A percentile compares a stretch with the other conserved stretches of the same genome.
These are phyloP conservation scores for Lepisosteus osseus DNA, from an alignment of 2,113 vertebrate species.

Conservation along the genomic window DNA sequence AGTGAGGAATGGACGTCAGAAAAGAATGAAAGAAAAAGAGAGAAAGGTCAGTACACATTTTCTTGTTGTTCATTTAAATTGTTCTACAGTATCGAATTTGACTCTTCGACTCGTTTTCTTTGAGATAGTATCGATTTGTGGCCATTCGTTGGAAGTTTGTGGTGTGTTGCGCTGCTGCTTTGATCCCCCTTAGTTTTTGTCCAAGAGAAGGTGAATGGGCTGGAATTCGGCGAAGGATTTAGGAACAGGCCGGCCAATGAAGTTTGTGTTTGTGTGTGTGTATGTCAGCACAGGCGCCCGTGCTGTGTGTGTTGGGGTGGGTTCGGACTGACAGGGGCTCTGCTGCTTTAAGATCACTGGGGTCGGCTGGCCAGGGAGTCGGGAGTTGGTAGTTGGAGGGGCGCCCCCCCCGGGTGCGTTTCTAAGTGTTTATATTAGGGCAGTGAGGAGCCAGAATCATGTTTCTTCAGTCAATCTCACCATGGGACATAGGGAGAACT, in stretches of 20 bases:
- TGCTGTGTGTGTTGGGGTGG: slow-evolving; percentile 4
- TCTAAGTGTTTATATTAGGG: slow-evolving; percentile 12
- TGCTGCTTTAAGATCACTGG: slow-evolving; percentile 4
- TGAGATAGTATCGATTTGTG: slow-evolving; percentile 64
- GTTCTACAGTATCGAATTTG: slow-evolving; percentile 9
- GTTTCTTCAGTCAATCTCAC: slow-evolving; percentile 12
- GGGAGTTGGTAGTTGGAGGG: background rate
- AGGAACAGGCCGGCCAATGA: slow-evolving; percentile 44
- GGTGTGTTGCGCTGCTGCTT: slow-evolving; percentile 55
- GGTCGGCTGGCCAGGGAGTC: background rate
- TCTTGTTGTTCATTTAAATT: slow-evolving; percentile 32
- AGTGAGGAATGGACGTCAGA: slow-evolving; percentile 65
- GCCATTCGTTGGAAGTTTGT: slow-evolving; percentile 63
- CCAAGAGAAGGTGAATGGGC: slow-evolving; percentile 49
- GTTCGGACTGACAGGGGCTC: slow-evolving; percentile 2
- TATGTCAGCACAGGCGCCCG: background rate
- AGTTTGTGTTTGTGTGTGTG: slow-evolving; percentile 32
- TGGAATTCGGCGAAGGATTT: slow-evolving; percentile 34
- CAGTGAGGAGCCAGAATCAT: background rate
- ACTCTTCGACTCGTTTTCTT: slow-evolving; percentile 52
- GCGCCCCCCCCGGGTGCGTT: too few species aligned
- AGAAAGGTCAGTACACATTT: slow-evolving; percentile 71
- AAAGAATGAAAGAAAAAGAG: slow-evolving; percentile 48
- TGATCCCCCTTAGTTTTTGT: slow-evolving; percentile 57
- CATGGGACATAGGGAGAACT: slow-evolving; percentile 4